Base-by-base conservation (phyloP, 2,113 vertebrate genomes). In the Saimiri boliviensis region DNA sequence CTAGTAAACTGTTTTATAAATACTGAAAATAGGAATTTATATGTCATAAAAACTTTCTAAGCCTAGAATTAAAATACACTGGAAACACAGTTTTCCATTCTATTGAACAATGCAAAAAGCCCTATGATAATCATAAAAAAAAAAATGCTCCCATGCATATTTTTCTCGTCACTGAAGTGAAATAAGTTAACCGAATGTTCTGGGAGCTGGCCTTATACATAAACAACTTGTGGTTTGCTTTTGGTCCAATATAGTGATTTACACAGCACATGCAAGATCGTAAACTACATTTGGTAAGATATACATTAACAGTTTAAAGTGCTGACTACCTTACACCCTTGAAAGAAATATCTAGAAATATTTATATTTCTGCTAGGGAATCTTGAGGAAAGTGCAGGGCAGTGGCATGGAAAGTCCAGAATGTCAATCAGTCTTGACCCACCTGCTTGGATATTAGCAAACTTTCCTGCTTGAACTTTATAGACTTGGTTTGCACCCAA, bases 221-320 rank as follows among this genome's bases (percentile, higher is more conserved):
- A 96, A 96, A 96, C 76, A 95, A 60, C 9, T 37, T 6, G 2
- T 30, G 8, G 35, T 81, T 97, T 94, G 82, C 23, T 94, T 97
- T 96, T 91, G 42, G 40, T 83, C 95, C 86, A 93, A 74, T 95
- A 68, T 95, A 58, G 66, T 95, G 81, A 93, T 89, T 96, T 96
- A 90, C 68, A 92, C 8, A 95, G 87, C 49, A 94, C 35, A 47
- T 37, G 32, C 56, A 91, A 76, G 68, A 85, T 79, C 79, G 47
- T 94, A 81, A 89, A 89, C 94, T 94, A 74, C 35, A 73, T 89
- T 95, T 91, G 86, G 66, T 89, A 89, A 93, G 49, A 77, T 73
- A 83, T 13, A 83, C 32, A 66, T 70, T 86, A 85, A 88, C 25
- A 66, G 54, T 89, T 60, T 85, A 86, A 97, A 74, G 16, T 86